Percentiles rank a stretch among this genome's conserved stretches.
Evolutionary conservation across 2,797 vertebrate species (phyloP).

Genomic region (Acrossocheilus fasciatus): DNA sequence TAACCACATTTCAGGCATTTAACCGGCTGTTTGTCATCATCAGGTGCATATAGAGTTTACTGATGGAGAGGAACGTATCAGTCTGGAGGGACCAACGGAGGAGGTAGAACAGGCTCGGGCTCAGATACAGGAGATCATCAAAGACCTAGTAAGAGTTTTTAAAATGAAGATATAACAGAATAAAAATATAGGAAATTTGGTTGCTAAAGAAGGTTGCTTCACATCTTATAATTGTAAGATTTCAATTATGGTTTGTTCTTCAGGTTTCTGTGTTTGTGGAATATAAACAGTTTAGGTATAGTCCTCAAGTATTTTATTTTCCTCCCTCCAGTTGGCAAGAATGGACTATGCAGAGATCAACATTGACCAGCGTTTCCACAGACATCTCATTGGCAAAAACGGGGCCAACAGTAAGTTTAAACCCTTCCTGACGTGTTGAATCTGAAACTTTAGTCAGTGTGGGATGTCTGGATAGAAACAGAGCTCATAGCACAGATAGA

Average conservation of each 20-base stretch:
- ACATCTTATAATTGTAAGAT: background rate
- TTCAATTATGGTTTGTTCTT: background rate
- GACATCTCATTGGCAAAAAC: constrained; percentile 84
- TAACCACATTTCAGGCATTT: background rate
- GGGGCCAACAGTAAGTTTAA: constrained; percentile 82
- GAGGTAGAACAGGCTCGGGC: constrained; percentile 83
- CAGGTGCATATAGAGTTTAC: constrained; percentile 87
- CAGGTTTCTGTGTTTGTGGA: background rate
- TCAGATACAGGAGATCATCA: constrained; percentile 84
- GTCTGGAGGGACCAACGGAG: constrained; percentile 81
- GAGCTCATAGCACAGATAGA: background rate
- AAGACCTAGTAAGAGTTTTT: constrained; percentile 78
- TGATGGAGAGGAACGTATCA: constrained; percentile 84
- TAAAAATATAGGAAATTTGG: background rate
- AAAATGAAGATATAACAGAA: background rate
- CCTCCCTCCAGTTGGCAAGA: constrained; percentile 75
- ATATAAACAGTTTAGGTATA: background rate
- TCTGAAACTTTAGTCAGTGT: background rate
- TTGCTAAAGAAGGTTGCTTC: background rate
- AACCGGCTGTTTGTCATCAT: background rate
- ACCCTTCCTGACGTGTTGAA: background rate
- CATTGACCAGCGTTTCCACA: constrained; percentile 84
- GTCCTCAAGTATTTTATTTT: background rate
- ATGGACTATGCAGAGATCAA: constrained; percentile 86
- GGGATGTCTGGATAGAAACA: background rate